Percentiles rank a stretch among this genome's conserved stretches.
Conservation (phyloP, 2,888 invertebrate species). For the Rhagonycha fulva region DNA sequence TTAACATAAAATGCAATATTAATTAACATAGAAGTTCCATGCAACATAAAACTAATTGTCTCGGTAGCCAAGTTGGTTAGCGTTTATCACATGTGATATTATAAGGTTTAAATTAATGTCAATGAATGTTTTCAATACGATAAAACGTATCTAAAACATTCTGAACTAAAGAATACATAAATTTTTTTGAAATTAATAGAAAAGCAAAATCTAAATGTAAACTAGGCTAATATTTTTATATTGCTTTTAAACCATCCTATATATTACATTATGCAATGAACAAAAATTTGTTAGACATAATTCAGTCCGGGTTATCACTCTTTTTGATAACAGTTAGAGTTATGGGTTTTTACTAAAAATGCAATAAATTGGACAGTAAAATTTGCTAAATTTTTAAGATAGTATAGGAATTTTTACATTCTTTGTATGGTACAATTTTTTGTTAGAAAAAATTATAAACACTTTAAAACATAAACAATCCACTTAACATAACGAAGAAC, state of each 20-base stretch:
- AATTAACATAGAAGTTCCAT: too few relatives aligned
- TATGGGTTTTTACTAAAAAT: neutral
- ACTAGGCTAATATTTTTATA: neutral
- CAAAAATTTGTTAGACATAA: neutral
- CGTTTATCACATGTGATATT: too few relatives aligned
- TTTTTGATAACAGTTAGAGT: neutral
- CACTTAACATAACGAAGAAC: neutral
- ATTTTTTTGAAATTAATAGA: neutral
- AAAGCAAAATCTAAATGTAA: neutral
- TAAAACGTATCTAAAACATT: too few relatives aligned
- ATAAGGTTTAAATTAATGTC: too few relatives aligned
- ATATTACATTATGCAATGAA: neutral
- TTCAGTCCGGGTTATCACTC: neutral
- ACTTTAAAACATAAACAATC: neutral
- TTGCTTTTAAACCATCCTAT: neutral
- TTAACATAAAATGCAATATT: too few relatives aligned
- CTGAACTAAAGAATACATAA: neutral
- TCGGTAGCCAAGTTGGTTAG: too few relatives aligned
- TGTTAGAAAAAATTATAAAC: neutral
- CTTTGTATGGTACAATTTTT: neutral
- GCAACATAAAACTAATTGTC: too few relatives aligned
- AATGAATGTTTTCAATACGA: too few relatives aligned
- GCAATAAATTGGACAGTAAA: neutral
- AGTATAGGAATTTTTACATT: neutral
- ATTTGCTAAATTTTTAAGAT: neutral